Conservation (phyloP, 2,888 invertebrate genomes). For the Steinernema hermaphroditum region DNA sequence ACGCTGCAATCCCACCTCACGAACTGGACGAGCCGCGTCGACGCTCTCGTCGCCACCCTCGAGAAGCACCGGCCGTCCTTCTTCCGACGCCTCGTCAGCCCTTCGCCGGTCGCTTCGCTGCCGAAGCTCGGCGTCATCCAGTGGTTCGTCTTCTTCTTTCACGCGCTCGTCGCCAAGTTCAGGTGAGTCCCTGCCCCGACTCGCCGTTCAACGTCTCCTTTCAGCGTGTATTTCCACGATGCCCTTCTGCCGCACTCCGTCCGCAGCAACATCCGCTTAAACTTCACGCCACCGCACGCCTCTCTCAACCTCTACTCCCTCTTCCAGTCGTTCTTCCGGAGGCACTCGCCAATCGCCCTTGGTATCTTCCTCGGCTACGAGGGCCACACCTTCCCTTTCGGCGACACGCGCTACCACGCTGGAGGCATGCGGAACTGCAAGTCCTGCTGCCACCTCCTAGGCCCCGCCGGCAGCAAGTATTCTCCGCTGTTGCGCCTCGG, state of each 20-base stretch:
- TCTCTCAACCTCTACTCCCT: slow-evolving; percentile 3
- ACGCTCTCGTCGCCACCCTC: neutral
- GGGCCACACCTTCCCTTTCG: neutral
- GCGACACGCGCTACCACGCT: slow-evolving; percentile 15
- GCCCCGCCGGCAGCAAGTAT: neutral
- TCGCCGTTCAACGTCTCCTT: neutral
- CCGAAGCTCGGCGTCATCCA: neutral
- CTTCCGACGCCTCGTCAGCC: neutral
- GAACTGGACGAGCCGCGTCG: neutral
- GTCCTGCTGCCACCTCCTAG: slow-evolving; percentile 2
- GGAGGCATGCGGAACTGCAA: slow-evolving; percentile 20
- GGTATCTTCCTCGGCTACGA: slow-evolving; percentile 13
- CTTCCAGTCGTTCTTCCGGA: neutral
- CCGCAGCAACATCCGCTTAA: neutral
- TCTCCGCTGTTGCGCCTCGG: neutral
- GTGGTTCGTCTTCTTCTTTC: slow-evolving; percentile 7
- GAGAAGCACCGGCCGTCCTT: slow-evolving; percentile 4
- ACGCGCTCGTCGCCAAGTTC: slow-evolving; percentile 13
- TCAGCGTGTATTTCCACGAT: slow-evolving; percentile 19
- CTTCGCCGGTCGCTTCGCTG: neutral
- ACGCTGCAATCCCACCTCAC: neutral
- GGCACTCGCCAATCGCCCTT: neutral
- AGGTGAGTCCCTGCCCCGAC: too few relatives aligned
- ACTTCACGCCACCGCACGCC: slow-evolving; percentile 1
- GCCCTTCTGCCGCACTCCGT: slow-evolving; percentile 16